These are phyloP conservation scores for Borostomias antarcticus DNA, from an alignment of 2,797 vertebrate species.

Conservation along the genomic window DNA sequence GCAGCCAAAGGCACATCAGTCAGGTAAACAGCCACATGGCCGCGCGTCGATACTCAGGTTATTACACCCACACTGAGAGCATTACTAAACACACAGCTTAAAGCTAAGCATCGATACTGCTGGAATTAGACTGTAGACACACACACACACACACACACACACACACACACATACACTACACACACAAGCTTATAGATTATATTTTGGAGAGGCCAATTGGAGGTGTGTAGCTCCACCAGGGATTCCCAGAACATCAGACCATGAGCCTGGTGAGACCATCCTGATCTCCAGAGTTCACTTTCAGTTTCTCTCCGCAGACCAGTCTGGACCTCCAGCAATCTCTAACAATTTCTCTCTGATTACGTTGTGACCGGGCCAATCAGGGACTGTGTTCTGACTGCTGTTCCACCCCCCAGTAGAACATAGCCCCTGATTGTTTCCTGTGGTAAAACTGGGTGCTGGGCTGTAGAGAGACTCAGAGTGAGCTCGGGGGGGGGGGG, in stretches of 20 bases:
- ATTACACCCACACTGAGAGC: neutral
- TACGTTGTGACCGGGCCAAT: no score
- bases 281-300: no score
- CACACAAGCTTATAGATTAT: neutral
- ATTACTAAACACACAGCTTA: neutral
- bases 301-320: no score
- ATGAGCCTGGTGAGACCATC: no score
- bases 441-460: no score
- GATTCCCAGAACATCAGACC: neutral
- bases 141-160: neutral
- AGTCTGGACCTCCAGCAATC: no score
- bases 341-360: no score
- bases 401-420: no score
- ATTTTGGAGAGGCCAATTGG: neutral
- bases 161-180: neutral
- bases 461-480: no score
- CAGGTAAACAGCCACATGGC: slow-evolving; percentile 13
- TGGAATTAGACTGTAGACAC: neutral
- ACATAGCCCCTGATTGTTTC: no score
- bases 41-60: neutral
- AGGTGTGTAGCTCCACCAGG: neutral
- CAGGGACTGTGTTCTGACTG: no score
- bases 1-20: slow-evolving; percentile 11
- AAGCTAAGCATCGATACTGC: neutral
- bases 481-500: no score